Base-by-base conservation (phyloP, 2,888 invertebrate species). In the Therioaphis trifolii region DNA sequence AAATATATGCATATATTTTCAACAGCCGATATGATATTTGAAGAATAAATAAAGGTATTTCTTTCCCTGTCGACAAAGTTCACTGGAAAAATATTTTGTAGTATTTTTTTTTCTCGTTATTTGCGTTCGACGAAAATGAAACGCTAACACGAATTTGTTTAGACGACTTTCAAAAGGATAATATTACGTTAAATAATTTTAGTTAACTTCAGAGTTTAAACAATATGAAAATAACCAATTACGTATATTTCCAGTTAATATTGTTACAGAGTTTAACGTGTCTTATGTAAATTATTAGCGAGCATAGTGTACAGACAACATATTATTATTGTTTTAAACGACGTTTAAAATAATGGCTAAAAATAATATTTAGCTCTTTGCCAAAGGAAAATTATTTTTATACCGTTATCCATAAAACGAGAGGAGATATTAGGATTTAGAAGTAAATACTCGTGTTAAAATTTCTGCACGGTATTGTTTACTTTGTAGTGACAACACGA, bases 371-470 rank as follows among this genome's bases (percentile, higher is more conserved):
- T 29, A 1, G 18, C n/a, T 27, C 4, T 77, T 15, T 77, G 77
- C 77, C 77, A 77, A 77, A 49, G 49, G 49, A 35, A 66, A 49
- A 66, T 77, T 77, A 77, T 77, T 77, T 77, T 66, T 63, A 46
- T 21, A 61, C 63, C 15, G 40, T 43, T 24, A 27, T 75, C 24
- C 43, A 18, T 40, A 14, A 35, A 15, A 35, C 11, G 21, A 0
- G 18, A 2, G 21, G 21, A 24, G 24, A 58, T 58, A 58, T 58
- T 58, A 58, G 1, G 21, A 52, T 35, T n/a, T 9, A 15, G 72
- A 29, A 52, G n/a, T 14, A 14, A 35, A 52, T 7, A 52, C 52
- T 55, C 14, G 12, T 0, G 52, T 35, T 11, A 21, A 24, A 49
- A n/a, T n/a, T 14, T 21, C 29, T 9, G 4, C 21, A 1, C 12